Base-by-base conservation (phyloP, 2,888 invertebrate species). In the Hirtodrosophila trivittata region DNA sequence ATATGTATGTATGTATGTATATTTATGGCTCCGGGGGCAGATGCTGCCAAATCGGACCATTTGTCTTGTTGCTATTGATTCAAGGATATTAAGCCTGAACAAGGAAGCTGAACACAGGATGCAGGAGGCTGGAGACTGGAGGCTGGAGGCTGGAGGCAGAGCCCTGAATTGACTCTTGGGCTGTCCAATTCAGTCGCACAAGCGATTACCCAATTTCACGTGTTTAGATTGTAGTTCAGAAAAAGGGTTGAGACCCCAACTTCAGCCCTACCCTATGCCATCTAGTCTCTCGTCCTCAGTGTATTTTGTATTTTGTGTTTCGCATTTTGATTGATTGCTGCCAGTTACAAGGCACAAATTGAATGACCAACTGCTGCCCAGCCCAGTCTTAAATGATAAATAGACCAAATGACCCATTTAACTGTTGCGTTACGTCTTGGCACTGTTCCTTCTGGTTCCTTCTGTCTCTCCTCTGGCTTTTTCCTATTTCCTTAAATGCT, bases 321-420 rank as follows among this genome's bases (percentile, higher is more conserved):
- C 62, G 50, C 60, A 63, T 71, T 75, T 75, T 75, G 76, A 75
- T 75, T 75, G 75, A 75, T 75, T 65, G 70, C 70, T 58, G 75
- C 69, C 70, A 69, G 75, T 73, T 71, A 66, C 63, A 54, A 59
- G 18, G 46, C 65, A 72, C 75, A 76, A 75, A 75, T 75, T 68
- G 72, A 71, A 75, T 75, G 75, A 66, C 75, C 75, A 75, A 75
- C 66, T 75, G 68, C 68, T 75, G 67, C 64, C 14, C 39, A 30
- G 50, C 14, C 46, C 62, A 70, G 75, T 67, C 75, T 67, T 59
- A 64, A 65, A 68, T 75, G 76, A 75, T 75, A 75, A 75, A 75
- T 75, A 72, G 68, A 46, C 72, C 57, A 57, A 66, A 62, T 76
- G 68, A 72, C 64, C 75, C 63, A 71, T 74, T 75, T 67, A 75